Percentiles rank a stretch among this genome's conserved stretches.
phyloP scores from a whole-genome alignment of 53 echinoderm and acorn worm genomes.

The Holothuria leucospilota region DNA sequence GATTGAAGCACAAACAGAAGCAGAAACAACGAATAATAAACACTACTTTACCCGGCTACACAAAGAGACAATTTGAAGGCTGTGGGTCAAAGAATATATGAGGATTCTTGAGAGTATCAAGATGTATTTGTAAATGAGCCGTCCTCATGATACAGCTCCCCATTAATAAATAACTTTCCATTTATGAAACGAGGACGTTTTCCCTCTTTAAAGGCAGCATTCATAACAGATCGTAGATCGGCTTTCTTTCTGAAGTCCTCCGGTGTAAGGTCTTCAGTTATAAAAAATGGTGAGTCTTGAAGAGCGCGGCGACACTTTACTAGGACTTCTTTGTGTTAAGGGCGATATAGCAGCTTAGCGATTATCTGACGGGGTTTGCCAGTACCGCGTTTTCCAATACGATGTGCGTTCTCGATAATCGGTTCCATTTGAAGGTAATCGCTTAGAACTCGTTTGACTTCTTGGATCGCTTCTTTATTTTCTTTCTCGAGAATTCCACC shows the following conservation, averaged over 20 bases:
- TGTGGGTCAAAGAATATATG: too few species aligned
- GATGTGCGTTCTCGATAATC: neutral
- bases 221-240: neutral
- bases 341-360: neutral
- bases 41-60: too few species aligned
- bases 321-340: neutral
- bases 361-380: neutral
- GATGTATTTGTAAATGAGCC: too few species aligned
- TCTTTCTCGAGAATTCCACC: neutral
- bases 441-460: too few species aligned
- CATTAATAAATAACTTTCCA: neutral
- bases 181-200: neutral
- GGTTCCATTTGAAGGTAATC: too few species aligned
- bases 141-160: neutral
- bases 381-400: neutral
- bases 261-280: neutral
- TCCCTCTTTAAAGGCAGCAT: neutral
- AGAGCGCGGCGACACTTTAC: neutral
- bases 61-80: too few species aligned
- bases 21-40: too few species aligned
- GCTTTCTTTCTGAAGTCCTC: slow-evolving; percentile 6
- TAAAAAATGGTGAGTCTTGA: neutral
- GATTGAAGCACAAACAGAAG: neutral
- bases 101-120: too few species aligned
- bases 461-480: too few species aligned